Percentiles rank a stretch among this genome's conserved stretches.
phyloP scores from a whole-genome alignment of 2,888 invertebrate genomes.

The Drosophila putrida region DNA sequence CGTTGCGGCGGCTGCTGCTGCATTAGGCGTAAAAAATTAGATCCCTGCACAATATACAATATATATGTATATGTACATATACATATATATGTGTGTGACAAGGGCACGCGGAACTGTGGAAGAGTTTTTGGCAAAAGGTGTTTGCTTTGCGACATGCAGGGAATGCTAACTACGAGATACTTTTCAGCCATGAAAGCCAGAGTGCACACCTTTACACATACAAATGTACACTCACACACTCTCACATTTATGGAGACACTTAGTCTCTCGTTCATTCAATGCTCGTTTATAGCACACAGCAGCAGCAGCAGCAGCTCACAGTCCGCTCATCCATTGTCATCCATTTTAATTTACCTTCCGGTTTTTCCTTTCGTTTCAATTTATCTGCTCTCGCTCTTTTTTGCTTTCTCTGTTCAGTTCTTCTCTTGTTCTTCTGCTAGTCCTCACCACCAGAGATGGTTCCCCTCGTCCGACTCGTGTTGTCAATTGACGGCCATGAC shows the following conservation, averaged over 20 bases:
- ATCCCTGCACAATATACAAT: slow-evolving; percentile 22
- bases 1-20: slow-evolving; percentile 48
- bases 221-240: slow-evolving; percentile 17
- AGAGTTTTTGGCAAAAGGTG: slow-evolving; percentile 69
- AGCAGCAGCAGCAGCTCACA: slow-evolving; percentile 48
- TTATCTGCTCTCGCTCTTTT: slow-evolving; percentile 19
- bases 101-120: slow-evolving; percentile 1
- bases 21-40: slow-evolving; percentile 64
- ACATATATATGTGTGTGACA: not conserved
- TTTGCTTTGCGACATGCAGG: slow-evolving; percentile 61
- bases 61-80: not conserved
- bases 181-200: slow-evolving; percentile 52
- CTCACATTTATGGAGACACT: slow-evolving; percentile 26
- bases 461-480: slow-evolving; percentile 48
- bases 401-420: not conserved
- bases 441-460: slow-evolving; percentile 10
- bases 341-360: slow-evolving; percentile 81
- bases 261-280: slow-evolving; percentile 67
- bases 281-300: slow-evolving; percentile 60
- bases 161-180: slow-evolving; percentile 45
- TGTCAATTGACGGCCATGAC: slow-evolving; percentile 78
- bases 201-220: slow-evolving; percentile 44
- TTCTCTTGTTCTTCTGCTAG: not conserved
- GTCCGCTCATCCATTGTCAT: slow-evolving; percentile 72
- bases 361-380: slow-evolving; percentile 62